Base-by-base conservation (phyloP, 2,888 invertebrate species). In the Sturmia bella region DNA sequence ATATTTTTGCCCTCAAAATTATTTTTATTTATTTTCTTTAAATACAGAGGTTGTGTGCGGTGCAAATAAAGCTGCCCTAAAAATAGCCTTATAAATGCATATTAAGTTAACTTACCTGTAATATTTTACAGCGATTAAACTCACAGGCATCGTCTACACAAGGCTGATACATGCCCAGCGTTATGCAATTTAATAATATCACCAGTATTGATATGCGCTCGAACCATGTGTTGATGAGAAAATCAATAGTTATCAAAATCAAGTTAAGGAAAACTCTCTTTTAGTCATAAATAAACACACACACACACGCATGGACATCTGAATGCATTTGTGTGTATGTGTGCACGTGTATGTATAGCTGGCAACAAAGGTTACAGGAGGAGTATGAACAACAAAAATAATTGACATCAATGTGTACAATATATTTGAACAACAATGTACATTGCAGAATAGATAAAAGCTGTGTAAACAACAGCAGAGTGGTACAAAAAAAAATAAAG, bases 161-260 rank as follows among this genome's bases (percentile, higher is more conserved):
- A 24, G 99, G 99, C 92, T 99, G 97, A 92, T 99, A 99, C 99
- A 99, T 99, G 83, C 99, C 99, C 88, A 99, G 93, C 13, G 99
- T 99, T 86, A 99, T 93, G 92, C 99, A 99, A 93, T 99, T 99
- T 89, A 99, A 93, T 87, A 99, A 92, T 89, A 99, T 99, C 84
- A 99, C 98, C 92, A 97, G 93, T 97, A 99, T 99, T 88, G 98
- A 99, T 88, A 99, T 93, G 86, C 99, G 94, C 93, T 99, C 99
- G 93, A 99, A 99, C 99, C 99, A 99, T 92, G 96, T 97, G 92
- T 91, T 88, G 74, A 74, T 76, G 63, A 32, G 77, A 81, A 83
- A 83, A 81, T 84, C 84, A 80, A 80, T 79, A 83, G 80, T 64
- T 76, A 80, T 87, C 85, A 87, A 86, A 85, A 64, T 61, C 48